Evolutionary conservation across 2,888 invertebrate genomes (phyloP), one percentile per base, ranked within the genome.

Genomic region (Calameuta filiformis): DNA sequence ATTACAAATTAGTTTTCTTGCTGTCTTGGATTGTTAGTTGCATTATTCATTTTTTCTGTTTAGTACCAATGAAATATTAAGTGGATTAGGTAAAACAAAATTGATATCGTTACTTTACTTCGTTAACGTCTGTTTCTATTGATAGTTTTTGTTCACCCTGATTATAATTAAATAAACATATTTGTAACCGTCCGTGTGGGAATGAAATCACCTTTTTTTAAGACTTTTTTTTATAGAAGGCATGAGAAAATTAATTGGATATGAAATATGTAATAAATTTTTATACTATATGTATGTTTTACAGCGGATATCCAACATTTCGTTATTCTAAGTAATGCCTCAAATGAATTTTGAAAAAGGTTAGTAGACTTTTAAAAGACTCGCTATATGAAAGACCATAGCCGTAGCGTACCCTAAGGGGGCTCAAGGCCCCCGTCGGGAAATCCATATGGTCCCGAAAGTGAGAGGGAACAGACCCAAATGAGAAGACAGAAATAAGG

Each of bases 21-120:
- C 79, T 75, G 12, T 73, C 75, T 77, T 34, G 30, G 33, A 69
- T 81, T 80, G 80, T 35, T 73, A 23, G 23, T 56, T 56, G 56
- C 23, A 56, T 56, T 40, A 40, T 15, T 56, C 9, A 56, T 9
- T 9, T 23, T 56, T 23, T 56, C 23, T 56, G 23, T 56, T 23
- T 23, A 56, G 23, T 9, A 15, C 9, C 56, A 56, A 9, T 56
- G 56, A 23, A 56, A 56, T 56, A 23, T 9, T 56, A 23, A 9
- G 56, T 56, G 9, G 23, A 56, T 56, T 56, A 56, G 9, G 23
- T 56, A 56, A 56, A 23, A 23, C 56, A 23, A 56, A 56, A 56
- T 23, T 56, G 23, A 23, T 23, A 23, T 56, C 9, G 23, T 56
- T 56, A 56, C 9, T 23, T 56, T 56, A 56, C 23, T 23, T 56